phyloP scores from a whole-genome alignment of 1,140 invertebrate species.

The Drosophila melanogaster region DNA sequence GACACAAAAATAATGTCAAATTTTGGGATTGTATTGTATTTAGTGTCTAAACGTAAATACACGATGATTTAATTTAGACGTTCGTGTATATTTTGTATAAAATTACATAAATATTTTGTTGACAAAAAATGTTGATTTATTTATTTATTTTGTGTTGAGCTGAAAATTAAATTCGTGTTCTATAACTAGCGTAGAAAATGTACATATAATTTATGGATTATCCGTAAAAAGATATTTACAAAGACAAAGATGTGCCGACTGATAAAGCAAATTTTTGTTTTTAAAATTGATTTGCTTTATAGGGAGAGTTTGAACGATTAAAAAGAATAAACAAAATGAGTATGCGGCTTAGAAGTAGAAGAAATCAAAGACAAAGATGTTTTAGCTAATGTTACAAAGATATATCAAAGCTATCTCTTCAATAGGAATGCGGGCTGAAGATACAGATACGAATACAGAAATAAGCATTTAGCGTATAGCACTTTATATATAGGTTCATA shows the following conservation, averaged over 20 bases:
- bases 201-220: slow-evolving; percentile 34
- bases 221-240: slow-evolving; percentile 38
- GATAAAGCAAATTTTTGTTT: slow-evolving; percentile 78
- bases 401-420: slow-evolving; percentile 39
- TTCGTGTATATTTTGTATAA: slow-evolving; percentile 48
- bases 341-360: slow-evolving; percentile 59
- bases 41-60: slow-evolving; percentile 41
- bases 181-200: slow-evolving; percentile 51
- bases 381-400: slow-evolving; percentile 32
- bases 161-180: slow-evolving; percentile 73
- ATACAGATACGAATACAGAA: slow-evolving; percentile 53
- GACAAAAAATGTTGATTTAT: slow-evolving; percentile 50
- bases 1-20: slow-evolving; percentile 71
- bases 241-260: slow-evolving; percentile 49
- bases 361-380: slow-evolving; percentile 44
- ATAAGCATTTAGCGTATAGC: slow-evolving; percentile 46
- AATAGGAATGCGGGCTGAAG: slow-evolving; percentile 74
- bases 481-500: slow-evolving; percentile 39
- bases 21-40: slow-evolving; percentile 19
- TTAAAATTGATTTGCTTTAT: slow-evolving; percentile 77
- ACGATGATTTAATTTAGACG: slow-evolving; percentile 62
- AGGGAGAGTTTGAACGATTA: slow-evolving; percentile 15
- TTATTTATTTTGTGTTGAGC: slow-evolving; percentile 47
- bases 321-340: slow-evolving; percentile 35
- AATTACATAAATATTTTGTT: slow-evolving; percentile 62